These are phyloP conservation scores for Hemitrygon akajei DNA, from an alignment of 2,797 vertebrate genomes.

Conservation along the genomic window DNA sequence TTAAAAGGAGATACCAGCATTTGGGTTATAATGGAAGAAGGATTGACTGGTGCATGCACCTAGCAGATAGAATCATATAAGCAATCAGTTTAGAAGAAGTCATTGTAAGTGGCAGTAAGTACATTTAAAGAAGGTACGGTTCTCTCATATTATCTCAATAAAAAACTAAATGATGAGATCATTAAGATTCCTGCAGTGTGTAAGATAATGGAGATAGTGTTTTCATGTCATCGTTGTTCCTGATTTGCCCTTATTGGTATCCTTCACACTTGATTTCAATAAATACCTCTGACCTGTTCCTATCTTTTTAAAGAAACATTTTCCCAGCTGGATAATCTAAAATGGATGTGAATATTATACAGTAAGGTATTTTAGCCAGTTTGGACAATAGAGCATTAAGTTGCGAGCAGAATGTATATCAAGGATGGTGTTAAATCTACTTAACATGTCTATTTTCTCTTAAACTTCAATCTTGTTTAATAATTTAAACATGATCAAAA, in stretches of 20 bases:
- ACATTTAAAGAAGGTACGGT: not conserved
- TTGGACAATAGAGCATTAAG: not conserved
- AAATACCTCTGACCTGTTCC: not conserved
- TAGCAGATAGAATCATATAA: not conserved
- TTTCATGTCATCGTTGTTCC: not conserved
- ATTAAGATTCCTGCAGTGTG: not conserved
- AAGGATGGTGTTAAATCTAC: not conserved
- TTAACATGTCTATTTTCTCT: not conserved
- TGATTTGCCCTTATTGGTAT: not conserved
- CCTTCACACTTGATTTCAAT: not conserved
- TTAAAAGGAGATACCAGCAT: not conserved
- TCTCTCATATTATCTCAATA: not conserved
- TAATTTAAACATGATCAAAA: not conserved
- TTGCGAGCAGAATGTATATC: not conserved
- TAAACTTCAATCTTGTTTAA: not conserved
- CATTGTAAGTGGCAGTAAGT: not conserved
- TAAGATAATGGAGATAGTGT: not conserved
- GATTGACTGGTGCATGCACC: no score
- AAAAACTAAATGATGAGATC: not conserved
- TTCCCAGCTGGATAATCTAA: not conserved
- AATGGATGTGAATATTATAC: not conserved
- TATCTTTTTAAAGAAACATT: not conserved
- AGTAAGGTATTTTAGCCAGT: not conserved
- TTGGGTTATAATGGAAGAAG: not conserved
- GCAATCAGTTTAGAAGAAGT: not conserved